These are phyloP conservation scores for Ciconia stormi DNA, from an alignment of 2,113 vertebrate species.

Conservation along the genomic window DNA sequence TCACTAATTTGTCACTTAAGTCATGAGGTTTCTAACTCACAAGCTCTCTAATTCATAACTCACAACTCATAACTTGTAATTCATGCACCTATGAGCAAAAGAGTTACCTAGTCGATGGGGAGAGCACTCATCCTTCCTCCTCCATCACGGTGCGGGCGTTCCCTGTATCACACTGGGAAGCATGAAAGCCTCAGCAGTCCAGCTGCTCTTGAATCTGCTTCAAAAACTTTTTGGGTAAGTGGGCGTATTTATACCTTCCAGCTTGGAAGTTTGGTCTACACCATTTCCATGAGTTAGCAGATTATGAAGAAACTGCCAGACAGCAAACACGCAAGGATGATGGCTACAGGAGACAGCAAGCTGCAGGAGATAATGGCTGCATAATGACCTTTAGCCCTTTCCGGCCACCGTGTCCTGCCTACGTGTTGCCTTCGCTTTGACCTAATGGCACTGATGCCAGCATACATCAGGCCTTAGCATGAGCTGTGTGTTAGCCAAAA, in stretches of 20 bases:
- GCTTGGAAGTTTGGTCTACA: not conserved
- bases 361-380: not conserved
- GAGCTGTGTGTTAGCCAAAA: not conserved
- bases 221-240: not conserved
- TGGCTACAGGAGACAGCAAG: not conserved
- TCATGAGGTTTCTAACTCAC: not conserved
- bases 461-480: not conserved
- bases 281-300: not conserved
- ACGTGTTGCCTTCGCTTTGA: rapidly evolving
- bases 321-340: not conserved
- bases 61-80: not conserved
- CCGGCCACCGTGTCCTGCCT: not conserved
- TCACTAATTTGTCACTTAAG: not conserved
- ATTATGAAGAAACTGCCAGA: not conserved
- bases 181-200: not conserved
- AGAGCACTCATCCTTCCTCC: not conserved
- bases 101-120: not conserved
- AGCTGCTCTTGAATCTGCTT: not conserved
- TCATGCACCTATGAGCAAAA: rapidly evolving
- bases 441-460: no score
- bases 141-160: rapidly evolving
- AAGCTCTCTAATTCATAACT: not conserved
- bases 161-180: not conserved
- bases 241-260: not conserved
- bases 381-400: not conserved